A percentile compares a stretch with the other conserved stretches of the same genome.
Conservation (phyloP, 2,888 invertebrate genomes). For the Erynnis tages region DNA sequence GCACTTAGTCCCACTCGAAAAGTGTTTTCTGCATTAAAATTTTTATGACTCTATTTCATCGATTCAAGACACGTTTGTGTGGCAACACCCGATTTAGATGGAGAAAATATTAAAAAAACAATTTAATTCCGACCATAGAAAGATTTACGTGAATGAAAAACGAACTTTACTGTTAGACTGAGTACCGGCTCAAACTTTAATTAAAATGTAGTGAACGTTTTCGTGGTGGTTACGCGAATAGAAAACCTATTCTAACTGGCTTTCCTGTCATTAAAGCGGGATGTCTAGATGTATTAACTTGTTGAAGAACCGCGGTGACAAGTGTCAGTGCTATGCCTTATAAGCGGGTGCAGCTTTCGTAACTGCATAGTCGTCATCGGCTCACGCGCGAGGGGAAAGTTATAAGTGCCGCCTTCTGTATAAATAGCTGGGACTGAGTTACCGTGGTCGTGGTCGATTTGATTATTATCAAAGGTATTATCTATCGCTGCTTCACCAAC, state of each 20-base stretch:
- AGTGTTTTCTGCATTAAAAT: background rate
- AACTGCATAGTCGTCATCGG: conserved; percentile 65
- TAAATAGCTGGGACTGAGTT: conserved; percentile 48
- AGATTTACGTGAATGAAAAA: background rate
- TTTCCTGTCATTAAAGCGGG: conserved; percentile 26
- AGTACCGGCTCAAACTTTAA: conserved; percentile 7
- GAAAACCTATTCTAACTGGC: conserved; percentile 34
- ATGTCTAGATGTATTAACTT: conserved; percentile 16
- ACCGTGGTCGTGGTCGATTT: conserved; percentile 48
- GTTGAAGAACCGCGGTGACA: conserved; percentile 44
- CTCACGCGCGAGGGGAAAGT: conserved; percentile 67
- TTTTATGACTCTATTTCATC: background rate
- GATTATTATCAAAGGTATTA: conserved; percentile 33
- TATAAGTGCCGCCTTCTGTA: conserved; percentile 50
- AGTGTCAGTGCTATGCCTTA: conserved; percentile 55
- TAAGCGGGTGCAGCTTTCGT: conserved; percentile 73
- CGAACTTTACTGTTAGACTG: background rate
- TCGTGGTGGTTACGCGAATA: conserved; percentile 16
- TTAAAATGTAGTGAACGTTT: conserved; percentile 11
- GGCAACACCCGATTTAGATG: background rate
- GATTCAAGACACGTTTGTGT: conserved; percentile 15
- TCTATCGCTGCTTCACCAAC: background rate
- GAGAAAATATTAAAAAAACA: background rate
- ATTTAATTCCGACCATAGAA: background rate
- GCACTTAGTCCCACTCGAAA: background rate